Percentiles rank a stretch among this genome's conserved stretches.
Evolutionary conservation across 2,113 vertebrate species (phyloP).

Genomic region (Eptesicus fuscus): DNA sequence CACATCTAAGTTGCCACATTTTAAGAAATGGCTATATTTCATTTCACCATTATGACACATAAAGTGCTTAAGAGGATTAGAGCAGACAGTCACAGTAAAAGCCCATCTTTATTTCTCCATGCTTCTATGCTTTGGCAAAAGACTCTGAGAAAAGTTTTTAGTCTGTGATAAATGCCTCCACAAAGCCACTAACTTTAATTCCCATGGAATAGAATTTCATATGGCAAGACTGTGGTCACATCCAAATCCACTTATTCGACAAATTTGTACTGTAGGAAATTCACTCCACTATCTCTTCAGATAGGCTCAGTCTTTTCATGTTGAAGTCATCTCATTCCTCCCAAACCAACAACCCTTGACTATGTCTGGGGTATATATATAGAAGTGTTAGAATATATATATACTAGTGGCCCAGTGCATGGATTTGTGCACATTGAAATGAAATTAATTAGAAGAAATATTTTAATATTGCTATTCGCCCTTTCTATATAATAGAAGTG

Average conservation of each 20-base stretch:
- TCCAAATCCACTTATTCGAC: slow-evolving; percentile 7
- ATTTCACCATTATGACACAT: neutral
- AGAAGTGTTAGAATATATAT: no score
- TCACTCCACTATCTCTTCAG: neutral
- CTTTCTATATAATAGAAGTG: no score
- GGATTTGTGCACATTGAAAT: no score
- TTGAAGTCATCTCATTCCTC: neutral
- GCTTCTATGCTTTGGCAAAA: slow-evolving; percentile 22
- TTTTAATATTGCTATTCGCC: no score
- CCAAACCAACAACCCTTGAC: neutral
- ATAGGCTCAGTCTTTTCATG: neutral
- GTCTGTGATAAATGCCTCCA: slow-evolving; percentile 3
- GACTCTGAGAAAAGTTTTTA: neutral
- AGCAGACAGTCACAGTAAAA: neutral
- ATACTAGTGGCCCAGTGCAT: no score
- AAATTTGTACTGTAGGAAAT: slow-evolving; percentile 30
- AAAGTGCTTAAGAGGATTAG: slow-evolving; percentile 22
- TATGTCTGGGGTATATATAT: neutral
- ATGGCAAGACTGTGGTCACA: slow-evolving; percentile 19
- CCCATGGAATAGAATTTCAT: slow-evolving; percentile 46
- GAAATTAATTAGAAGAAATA: no score
- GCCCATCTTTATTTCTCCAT: neutral
- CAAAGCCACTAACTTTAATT: slow-evolving; percentile 54
- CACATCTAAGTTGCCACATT: neutral
- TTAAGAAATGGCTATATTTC: neutral